Evolutionary conservation across 2,113 vertebrate species (phyloP).

Genomic region (Tenrec ecaudatus): DNA sequence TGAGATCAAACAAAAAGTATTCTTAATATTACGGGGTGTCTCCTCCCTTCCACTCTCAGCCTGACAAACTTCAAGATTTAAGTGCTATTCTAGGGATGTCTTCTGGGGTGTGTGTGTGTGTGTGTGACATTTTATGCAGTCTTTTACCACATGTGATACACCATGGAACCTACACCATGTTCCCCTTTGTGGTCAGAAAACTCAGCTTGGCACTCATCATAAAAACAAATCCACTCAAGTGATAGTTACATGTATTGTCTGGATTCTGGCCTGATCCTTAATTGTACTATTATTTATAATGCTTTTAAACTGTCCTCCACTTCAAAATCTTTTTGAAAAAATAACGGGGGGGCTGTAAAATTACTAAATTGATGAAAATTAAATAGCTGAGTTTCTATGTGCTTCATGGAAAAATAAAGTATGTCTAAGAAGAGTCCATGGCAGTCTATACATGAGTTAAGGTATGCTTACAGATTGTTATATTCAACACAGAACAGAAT

Average conservation of each 20-base stretch:
- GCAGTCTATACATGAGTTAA: not conserved
- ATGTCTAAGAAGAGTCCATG: not conserved
- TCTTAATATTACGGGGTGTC: not conserved
- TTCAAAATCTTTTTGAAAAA: slow-evolving; percentile 31
- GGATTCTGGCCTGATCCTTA: slow-evolving; percentile 19
- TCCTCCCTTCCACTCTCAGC: slow-evolving; percentile 15
- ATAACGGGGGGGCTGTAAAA: not conserved
- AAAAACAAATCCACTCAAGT: not conserved
- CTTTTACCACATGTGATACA: slow-evolving; percentile 16
- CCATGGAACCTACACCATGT: not conserved
- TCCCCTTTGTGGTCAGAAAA: not conserved
- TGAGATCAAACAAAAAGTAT: not conserved
- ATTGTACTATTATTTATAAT: not conserved
- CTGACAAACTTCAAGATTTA: slow-evolving; percentile 1
- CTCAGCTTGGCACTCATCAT: not conserved
- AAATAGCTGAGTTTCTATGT: not conserved
- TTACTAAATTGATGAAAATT: not conserved
- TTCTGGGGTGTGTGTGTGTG: not conserved
- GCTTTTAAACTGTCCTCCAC: slow-evolving; percentile 11
- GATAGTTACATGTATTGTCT: not conserved
- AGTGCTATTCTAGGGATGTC: slow-evolving; percentile 17
- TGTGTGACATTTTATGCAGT: not conserved
- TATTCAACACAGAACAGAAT: not conserved
- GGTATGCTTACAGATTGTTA: not conserved
- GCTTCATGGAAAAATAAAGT: slow-evolving; percentile 49